A percentile compares a stretch with the other conserved stretches of the same genome.
phyloP scores from a whole-genome alignment of 2,113 vertebrate species.

The Amia ocellicauda region DNA sequence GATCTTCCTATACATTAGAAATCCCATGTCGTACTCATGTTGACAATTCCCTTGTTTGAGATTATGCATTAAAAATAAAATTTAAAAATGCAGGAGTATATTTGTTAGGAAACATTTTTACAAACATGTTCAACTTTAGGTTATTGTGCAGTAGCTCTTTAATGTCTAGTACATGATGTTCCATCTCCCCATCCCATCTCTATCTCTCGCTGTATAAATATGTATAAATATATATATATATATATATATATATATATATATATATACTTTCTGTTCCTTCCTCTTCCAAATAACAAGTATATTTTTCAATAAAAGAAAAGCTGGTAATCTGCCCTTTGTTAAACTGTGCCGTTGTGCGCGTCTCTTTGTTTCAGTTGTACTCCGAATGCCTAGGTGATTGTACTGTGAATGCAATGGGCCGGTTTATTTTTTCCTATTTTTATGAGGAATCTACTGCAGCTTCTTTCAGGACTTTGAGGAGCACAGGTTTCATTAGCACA shows the following conservation, averaged over 20 bases:
- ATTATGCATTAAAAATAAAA: too few species aligned
- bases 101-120: neutral
- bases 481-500: slow-evolving; percentile 20
- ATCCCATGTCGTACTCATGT: too few species aligned
- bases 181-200: slow-evolving; percentile 22
- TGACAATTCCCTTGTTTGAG: too few species aligned
- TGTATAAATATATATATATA: slow-evolving; percentile 63
- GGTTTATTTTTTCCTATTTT: slow-evolving; percentile 8
- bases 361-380: slow-evolving; percentile 1
- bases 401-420: neutral
- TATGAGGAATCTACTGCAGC: slow-evolving; percentile 23
- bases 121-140: neutral
- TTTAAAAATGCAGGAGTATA: too few species aligned
- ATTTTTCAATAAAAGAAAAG: slow-evolving; percentile 73
- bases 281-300: slow-evolving; percentile 62
- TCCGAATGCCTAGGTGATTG: neutral
- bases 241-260: slow-evolving; percentile 63
- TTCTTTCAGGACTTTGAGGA: slow-evolving; percentile 23
- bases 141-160: slow-evolving; percentile 31
- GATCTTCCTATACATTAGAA: too few species aligned
- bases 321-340: slow-evolving; percentile 49
- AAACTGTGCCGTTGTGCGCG: slow-evolving; percentile 18
- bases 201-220: slow-evolving; percentile 38
- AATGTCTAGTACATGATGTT: slow-evolving; percentile 43
- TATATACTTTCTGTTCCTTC: slow-evolving; percentile 53